Evolutionary conservation across 2,797 vertebrate species (phyloP), one percentile per base, ranked within the genome.

Genomic region (Macropus fuliginosus): DNA sequence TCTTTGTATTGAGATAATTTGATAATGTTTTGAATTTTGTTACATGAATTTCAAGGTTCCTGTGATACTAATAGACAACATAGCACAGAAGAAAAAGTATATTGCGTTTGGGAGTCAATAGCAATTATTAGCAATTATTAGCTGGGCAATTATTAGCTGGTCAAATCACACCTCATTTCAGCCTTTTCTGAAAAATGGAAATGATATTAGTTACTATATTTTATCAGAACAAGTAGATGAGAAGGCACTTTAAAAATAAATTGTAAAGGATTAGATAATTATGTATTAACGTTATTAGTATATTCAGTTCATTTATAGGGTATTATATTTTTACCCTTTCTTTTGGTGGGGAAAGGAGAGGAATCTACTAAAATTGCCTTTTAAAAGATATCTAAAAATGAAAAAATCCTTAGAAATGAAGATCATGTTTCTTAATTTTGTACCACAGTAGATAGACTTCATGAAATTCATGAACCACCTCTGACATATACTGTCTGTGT

Each of bases 281-380:
- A 0, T 24, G n/a, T 81, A 24, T 81, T 40, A 46, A 74, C 14
- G 24, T 40, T 24, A 40, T 81, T 81, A 46, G 18, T 81, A 81
- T 46, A 24, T 81, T 81, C 2, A 2, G 5, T 40, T 74, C n/a
- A 46, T 81, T 81, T 46, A 24, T 46, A 40, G 6, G 34, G n/a
- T 81, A 46, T 8, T 81, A 24, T 81, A 24, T 40, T 81, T 40
- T 74, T 81, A 81, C 1, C 21, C 9, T 21, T 62, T 81, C 18
- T 3, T 21, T 18, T 5, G n/a, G 2, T 40, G 14, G 18, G 18
- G 0, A 9, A 2, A 8, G 8, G 14, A 81, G 34, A 81, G 18
- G 21, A 40, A 46, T 40, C 18, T 46, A 46, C 2, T 21, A 40
- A 40, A 81, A 46, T 24, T 9, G 66, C 6, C 6, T 40, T 81